Conservation (phyloP, 1,140 invertebrate species). For the Magallana ariakensis region DNA sequence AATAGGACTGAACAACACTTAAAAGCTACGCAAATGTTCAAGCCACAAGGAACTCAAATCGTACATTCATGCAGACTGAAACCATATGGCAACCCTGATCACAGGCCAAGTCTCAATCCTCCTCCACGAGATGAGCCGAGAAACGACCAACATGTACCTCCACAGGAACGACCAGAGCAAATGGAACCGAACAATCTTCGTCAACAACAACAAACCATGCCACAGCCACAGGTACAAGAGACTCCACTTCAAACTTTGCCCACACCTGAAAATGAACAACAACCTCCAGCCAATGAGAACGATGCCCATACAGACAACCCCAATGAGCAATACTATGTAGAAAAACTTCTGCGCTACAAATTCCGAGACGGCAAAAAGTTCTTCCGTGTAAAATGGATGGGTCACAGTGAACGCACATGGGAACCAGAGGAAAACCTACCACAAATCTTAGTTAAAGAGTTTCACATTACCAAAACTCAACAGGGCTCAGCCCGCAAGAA, state of each 20-base stretch:
- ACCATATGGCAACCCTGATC: background rate
- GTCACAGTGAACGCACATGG: constrained; percentile 42
- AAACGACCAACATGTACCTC: background rate
- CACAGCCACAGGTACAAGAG: no score
- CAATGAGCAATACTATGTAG: background rate
- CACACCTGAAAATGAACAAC: no score
- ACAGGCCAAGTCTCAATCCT: background rate
- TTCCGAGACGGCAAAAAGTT: background rate
- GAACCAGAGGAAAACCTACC: constrained; percentile 44
- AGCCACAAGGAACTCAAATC: background rate
- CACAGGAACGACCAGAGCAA: no score
- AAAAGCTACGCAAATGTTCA: constrained; percentile 3
- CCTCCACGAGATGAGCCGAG: background rate
- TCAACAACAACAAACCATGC: no score
- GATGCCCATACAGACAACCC: background rate
- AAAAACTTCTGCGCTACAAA: background rate
- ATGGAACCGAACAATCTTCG: no score
- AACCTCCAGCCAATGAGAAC: background rate
- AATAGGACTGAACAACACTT: constrained; percentile 54
- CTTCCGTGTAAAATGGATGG: constrained; percentile 22
- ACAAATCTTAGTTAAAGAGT: constrained; percentile 20
- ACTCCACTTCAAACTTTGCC: no score
- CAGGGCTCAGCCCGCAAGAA: constrained; percentile 39
- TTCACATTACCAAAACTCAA: constrained; percentile 49
- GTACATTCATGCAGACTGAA: constrained; percentile 42